Conservation (phyloP, 53 echinoderm and acorn worm species). For the Crossaster papposus region DNA sequence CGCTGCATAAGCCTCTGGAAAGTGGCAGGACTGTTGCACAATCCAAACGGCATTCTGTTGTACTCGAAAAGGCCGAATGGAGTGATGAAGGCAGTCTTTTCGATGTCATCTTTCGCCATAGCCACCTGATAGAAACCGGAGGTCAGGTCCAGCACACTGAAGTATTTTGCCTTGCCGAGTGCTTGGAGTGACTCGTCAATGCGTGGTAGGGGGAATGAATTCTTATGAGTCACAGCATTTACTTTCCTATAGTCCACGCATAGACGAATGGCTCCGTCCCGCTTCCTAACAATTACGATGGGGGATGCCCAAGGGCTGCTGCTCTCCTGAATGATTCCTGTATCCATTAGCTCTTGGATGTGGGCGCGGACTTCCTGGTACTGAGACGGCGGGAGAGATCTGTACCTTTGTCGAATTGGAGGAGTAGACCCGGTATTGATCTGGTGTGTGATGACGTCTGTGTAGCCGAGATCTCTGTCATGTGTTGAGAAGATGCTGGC, state of each 20-base stretch:
- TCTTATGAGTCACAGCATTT: neutral
- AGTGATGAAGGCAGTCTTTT: too few species aligned
- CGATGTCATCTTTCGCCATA: too few species aligned
- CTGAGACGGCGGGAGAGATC: conserved; percentile 21
- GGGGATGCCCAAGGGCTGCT: conserved; percentile 27
- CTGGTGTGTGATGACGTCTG: too few species aligned
- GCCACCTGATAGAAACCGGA: too few species aligned
- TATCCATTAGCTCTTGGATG: conserved; percentile 24
- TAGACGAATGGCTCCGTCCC: neutral
- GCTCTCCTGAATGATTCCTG: neutral
- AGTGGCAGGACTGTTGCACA: too few species aligned
- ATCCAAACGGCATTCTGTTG: too few species aligned
- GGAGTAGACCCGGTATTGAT: too few species aligned
- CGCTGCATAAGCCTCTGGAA: too few species aligned
- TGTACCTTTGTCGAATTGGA: conserved; percentile 6
- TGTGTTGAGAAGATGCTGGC: too few species aligned
- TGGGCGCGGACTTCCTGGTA: conserved; percentile 15
- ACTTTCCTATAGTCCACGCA: conserved; percentile 15
- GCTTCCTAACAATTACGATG: conserved; percentile 10
- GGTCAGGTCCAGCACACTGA: too few species aligned
- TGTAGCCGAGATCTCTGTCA: too few species aligned
- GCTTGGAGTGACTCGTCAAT: conserved; percentile 28
- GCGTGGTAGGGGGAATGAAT: conserved; percentile 2
- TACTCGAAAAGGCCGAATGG: too few species aligned
- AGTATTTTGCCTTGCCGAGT: neutral